These are phyloP conservation scores for Eristalinus sepulchralis DNA, from an alignment of 2,888 invertebrate species.

Conservation along the genomic window DNA sequence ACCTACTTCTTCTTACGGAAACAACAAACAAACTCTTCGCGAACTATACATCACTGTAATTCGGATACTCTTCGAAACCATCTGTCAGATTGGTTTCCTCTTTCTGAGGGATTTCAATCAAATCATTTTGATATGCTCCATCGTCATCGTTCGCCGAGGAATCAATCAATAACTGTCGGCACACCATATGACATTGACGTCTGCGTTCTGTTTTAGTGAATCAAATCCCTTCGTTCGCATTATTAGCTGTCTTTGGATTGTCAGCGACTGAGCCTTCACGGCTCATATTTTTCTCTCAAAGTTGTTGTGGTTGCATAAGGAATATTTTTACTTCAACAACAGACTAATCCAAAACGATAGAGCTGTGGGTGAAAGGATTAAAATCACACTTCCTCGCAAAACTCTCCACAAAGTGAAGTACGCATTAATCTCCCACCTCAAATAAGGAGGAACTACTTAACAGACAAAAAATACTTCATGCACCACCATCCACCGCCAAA, in stretches of 20 bases:
- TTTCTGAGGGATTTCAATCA: background rate
- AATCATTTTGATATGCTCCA: background rate
- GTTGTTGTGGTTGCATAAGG: too few species aligned
- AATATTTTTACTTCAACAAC: background rate
- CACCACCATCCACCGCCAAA: background rate
- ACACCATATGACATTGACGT: background rate
- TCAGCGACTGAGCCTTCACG: background rate
- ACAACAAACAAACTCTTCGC: background rate
- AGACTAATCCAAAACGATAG: too few species aligned
- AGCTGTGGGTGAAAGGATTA: too few species aligned
- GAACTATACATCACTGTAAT: background rate
- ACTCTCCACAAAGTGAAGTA: background rate
- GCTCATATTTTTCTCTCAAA: too few species aligned
- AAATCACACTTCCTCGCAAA: background rate
- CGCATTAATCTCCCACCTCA: background rate
- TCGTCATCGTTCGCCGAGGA: background rate
- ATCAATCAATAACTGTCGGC: background rate
- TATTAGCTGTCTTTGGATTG: conserved; percentile 12
- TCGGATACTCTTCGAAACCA: background rate
- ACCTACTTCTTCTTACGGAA: too few species aligned
- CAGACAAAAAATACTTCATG: background rate
- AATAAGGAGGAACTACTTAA: background rate
- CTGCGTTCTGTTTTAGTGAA: background rate
- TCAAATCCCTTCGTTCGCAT: background rate
- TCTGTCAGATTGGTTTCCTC: background rate